Evolutionary conservation across 1,140 invertebrate species (phyloP), one percentile per base, ranked within the genome.

Genomic region (Zaprionus taronus): DNA sequence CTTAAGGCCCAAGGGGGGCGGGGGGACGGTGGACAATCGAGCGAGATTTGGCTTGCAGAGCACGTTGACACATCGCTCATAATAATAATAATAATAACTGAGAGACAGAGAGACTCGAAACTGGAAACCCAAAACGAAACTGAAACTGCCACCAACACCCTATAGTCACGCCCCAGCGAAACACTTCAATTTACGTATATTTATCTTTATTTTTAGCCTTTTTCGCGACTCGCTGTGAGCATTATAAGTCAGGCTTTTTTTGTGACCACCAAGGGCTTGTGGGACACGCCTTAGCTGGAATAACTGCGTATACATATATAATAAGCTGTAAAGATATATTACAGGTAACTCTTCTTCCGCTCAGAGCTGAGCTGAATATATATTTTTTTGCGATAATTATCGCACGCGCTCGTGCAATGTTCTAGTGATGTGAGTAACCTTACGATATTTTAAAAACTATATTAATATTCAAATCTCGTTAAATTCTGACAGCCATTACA

Each of bases 161-260:
- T 64, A 85, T 90, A 90, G 85, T 89, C 84, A 89, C 84, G 84
- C 85, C 70, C 76, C 76, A 53, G 44, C 65, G 58, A 72, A 74
- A 63, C 79, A 85, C 79, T 84, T 90, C 55, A 79, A 84, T 71
- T 75, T 70, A 70, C 79, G 70, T 36, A 51, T 56, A 72, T 84
- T 77, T 78, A 14, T 67, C 20, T 81, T 69, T 68, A 75, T 84
- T 87, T 80, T 80, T 69, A 66, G 79, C 64, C 51, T 66, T 85
- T 86, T 80, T 53, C 31, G 12, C 57, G 51, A 26, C 49, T 74
- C 55, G 34, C 60, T 31, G 58, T 49, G 36, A 53, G 71, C 76
- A 79, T 79, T 83, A 71, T 73, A 66, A 66, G 68, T 80, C 63
- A 64, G 78, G 70, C 83, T 72, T 69, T 74, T 69, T 74, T 70